Conservation (phyloP, 2,797 vertebrate species). For the Malurus splendens region DNA sequence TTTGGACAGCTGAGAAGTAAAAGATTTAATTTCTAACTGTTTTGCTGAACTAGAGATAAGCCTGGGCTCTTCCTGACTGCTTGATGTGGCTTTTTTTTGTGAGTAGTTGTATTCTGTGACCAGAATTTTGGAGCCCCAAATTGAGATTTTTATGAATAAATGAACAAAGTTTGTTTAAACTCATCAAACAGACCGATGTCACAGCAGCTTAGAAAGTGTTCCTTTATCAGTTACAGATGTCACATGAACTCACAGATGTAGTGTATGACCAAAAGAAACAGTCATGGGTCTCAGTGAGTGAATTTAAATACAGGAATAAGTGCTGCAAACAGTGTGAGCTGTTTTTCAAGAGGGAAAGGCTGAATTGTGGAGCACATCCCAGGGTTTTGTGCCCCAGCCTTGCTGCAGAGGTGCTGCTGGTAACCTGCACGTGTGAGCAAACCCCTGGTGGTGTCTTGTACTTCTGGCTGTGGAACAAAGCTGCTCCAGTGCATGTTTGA, state of each 20-base stretch:
- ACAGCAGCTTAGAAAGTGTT: neutral
- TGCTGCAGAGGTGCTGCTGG: neutral
- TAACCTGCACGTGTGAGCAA: neutral
- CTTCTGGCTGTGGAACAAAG: neutral
- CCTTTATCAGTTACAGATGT: neutral
- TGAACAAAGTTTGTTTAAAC: neutral
- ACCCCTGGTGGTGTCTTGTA: neutral
- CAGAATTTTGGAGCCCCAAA: neutral
- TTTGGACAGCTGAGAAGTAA: neutral
- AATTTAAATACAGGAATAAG: neutral
- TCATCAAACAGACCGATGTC: neutral
- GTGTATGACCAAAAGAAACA: neutral
- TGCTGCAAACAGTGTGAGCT: neutral
- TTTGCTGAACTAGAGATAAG: neutral
- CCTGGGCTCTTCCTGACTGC: neutral
- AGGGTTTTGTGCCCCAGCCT: neutral
- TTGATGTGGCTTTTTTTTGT: neutral
- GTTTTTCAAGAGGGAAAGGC: neutral
- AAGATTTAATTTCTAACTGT: neutral
- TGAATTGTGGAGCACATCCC: neutral
- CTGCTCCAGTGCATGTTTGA: neutral
- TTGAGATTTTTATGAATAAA: neutral
- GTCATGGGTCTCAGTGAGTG: neutral
- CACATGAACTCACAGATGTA: neutral
- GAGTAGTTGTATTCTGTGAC: neutral